Evolutionary conservation across 53 echinoderm and acorn worm species (phyloP), one percentile per base, ranked within the genome.

Genomic region (Hippasteria phrygiana): DNA sequence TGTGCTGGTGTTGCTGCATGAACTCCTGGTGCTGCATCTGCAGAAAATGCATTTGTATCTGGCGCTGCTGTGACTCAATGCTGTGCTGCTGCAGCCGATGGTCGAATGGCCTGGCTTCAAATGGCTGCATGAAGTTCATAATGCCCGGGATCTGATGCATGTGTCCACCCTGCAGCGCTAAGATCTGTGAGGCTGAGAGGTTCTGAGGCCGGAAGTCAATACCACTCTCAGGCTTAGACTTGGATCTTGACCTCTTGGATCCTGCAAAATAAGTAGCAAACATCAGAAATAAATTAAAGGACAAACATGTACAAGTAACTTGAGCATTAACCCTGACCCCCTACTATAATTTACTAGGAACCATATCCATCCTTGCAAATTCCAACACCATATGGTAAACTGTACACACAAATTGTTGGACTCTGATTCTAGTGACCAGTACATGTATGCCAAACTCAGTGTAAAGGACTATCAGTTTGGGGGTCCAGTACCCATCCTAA

Each of bases 41-140:
- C 89, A 88, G 85, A 50, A 94, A 38, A 28, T 87, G 92, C 86
- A 95, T 93, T 39, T 95, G 92, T 42, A 95, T 89, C 54, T 96
- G 97, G 35, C 91, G 93, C 92, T 96, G 97, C 54, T 94, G 97
- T 54, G 92, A 92, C 22, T 96, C 95, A 41, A 96, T 95, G 83
- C 90, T 92, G 89, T 96, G 87, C 83, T 95, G 94, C 83, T 94
- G 94, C 92, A 94, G 78, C 31, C 84, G 90, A 14, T 80, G 90
- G 27, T 73, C 82, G 59, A 73, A 81, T 9, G 71, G 90, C 20
- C 43, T 40, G 10, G 62, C 56, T 16, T 72, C 74, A 74, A 90
- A 35, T 56, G 81, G 22, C 18, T 71, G 71, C 85, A 85, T 51
- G 20, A 71, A 48, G 70, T 41, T 85, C 20, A 51, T 37, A 37